Base-by-base conservation (phyloP, 1,140 invertebrate genomes). In the Drosophila gunungcola region DNA sequence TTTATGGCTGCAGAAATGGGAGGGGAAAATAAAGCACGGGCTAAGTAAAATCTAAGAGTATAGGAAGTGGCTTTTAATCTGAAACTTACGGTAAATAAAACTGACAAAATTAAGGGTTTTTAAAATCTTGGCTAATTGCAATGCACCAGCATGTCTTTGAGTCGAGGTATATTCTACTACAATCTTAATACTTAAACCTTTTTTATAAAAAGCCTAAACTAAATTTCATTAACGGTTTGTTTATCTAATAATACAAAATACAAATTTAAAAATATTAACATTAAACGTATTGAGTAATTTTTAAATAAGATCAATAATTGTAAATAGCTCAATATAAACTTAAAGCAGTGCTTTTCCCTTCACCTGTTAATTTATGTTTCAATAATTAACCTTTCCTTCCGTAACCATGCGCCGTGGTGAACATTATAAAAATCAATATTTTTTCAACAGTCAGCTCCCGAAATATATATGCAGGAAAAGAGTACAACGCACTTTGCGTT, bases 401-500 rank as follows among this genome's bases (percentile, higher is more conserved):
- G 11, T 13, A 4, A 3, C 3, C 9, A 78, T 70, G 78, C 82
- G 56, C 49, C 52, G 10, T 13, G 55, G 77, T 61, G 46, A 68
- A 7, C 52, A n/a, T 34, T 41, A 60, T 52, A 48, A 52, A 67
- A 72, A 72, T 83, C 70, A 56, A 83, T 70, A 70, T 69, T 48
- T 54, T 79, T 74, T 51, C 36, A 39, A 13, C 36, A 49, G 52
- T 32, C 42, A 54, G 70, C 45, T 38, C 46, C 51, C 13, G 45
- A 55, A 49, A 60, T 62, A 25, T 46, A 57, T 46, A 42, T 36
- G 13, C 34, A 36, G 27, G 49, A 62, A 46, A 63, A 7, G 75
- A 88, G 82, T 88, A 82, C 82, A 85, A 85, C 82, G 83, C 82
- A 85, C 82, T 85, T 82, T 85, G 76, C 54, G 64, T 68, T 80